Evolutionary conservation across 2,888 invertebrate species (phyloP).

Genomic region (Drosophila kambysellisi): DNA sequence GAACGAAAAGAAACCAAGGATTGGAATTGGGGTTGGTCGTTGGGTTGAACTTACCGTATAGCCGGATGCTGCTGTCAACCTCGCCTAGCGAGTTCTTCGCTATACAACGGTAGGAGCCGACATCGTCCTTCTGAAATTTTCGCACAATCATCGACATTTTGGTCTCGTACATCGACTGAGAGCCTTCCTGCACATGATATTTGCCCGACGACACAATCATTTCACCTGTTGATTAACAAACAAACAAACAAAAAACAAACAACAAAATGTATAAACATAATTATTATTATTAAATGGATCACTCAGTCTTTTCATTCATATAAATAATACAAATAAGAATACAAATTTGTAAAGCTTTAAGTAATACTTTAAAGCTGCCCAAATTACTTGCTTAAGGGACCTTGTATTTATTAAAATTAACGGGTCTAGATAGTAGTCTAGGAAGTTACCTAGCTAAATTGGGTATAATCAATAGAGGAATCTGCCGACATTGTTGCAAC

Average conservation of each 20-base stretch:
- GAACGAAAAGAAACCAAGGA: neutral
- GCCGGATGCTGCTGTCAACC: slow-evolving; percentile 93
- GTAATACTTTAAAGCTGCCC: neutral
- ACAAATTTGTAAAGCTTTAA: neutral
- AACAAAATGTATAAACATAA: neutral
- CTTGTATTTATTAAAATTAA: neutral
- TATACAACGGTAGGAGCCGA: slow-evolving; percentile 93
- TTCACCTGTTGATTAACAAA: slow-evolving; percentile 87
- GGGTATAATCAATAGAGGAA: neutral
- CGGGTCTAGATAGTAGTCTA: too few relatives aligned
- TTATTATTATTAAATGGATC: neutral
- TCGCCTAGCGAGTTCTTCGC: slow-evolving; percentile 95
- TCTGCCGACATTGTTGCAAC: too few relatives aligned
- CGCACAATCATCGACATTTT: slow-evolving; percentile 92
- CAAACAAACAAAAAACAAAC: neutral
- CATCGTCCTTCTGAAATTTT: slow-evolving; percentile 90
- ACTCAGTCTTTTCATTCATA: neutral
- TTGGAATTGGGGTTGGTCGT: neutral
- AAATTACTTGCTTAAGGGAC: too few relatives aligned
- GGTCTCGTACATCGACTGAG: slow-evolving; percentile 92
- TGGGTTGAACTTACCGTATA: slow-evolving; percentile 90
- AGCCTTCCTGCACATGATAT: slow-evolving; percentile 90
- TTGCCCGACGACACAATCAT: slow-evolving; percentile 94
- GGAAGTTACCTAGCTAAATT: neutral
- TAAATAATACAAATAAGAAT: neutral